These are phyloP conservation scores for Lepidostoma basale DNA, from an alignment of 1,140 invertebrate species.

Conservation along the genomic window DNA sequence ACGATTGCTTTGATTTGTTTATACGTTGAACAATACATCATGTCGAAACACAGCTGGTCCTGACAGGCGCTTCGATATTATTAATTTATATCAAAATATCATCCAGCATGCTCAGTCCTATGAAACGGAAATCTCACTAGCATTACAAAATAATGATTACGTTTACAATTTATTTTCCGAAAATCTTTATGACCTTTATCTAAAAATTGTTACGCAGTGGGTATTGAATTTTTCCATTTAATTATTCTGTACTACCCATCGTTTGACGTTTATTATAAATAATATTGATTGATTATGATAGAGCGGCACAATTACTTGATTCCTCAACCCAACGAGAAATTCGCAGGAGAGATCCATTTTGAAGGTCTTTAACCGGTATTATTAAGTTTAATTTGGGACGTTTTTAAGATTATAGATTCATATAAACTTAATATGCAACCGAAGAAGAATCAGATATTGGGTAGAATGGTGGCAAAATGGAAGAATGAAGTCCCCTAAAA, in stretches of 20 bases:
- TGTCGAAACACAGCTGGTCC: too few species aligned
- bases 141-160: not conserved
- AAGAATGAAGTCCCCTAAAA: too few species aligned
- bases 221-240: not conserved
- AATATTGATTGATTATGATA: conserved; percentile 45
- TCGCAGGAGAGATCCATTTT: not conserved
- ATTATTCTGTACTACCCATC: not conserved
- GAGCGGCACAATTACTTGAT: conserved; percentile 14
- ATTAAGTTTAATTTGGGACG: not conserved
- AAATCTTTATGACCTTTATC: not conserved
- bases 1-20: too few species aligned
- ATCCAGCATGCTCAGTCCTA: not conserved
- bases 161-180: not conserved
- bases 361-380: not conserved
- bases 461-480: too few species aligned
- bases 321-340: not conserved
- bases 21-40: too few species aligned
- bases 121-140: not conserved
- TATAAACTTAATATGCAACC: not conserved
- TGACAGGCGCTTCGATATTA: not conserved
- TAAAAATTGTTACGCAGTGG: not conserved
- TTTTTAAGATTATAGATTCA: not conserved
- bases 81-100: not conserved
- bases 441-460: too few species aligned
- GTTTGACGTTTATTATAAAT: conserved; percentile 36